A percentile compares a stretch with the other conserved stretches of the same genome.
Conservation (phyloP, 1,140 invertebrate species). For the Temnothorax longispinosus region DNA sequence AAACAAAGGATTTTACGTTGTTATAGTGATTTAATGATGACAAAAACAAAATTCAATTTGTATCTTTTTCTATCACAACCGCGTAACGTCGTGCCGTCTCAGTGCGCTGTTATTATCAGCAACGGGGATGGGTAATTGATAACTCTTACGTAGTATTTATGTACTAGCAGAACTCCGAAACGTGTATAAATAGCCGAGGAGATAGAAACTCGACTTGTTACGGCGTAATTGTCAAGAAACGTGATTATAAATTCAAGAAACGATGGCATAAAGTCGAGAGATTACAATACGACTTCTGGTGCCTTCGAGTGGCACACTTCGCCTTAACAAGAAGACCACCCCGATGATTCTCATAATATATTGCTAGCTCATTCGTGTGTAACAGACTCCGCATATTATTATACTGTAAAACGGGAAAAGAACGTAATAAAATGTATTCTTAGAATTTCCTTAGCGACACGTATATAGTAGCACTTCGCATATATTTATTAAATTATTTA, state of each 20-base stretch:
- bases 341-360: conserved; percentile 7
- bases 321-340: conserved; percentile 27
- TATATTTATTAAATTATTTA: background rate
- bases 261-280: conserved; percentile 32
- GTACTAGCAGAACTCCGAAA: background rate
- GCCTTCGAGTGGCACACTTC: conserved; percentile 14
- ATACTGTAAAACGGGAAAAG: background rate
- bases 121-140: conserved; percentile 2
- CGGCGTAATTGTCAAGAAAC: conserved; percentile 24
- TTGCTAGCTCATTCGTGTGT: background rate
- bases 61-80: background rate
- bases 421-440: background rate
- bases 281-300: conserved; percentile 47
- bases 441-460: background rate
- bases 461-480: background rate
- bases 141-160: conserved; percentile 19
- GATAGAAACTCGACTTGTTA: conserved; percentile 20
- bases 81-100: background rate
- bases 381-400: conserved; percentile 4
- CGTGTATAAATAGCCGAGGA: conserved; percentile 18
- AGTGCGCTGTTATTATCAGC: background rate
- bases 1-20: background rate
- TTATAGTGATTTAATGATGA: conserved; percentile 26
- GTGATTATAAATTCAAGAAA: conserved; percentile 43
- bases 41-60: background rate